Evolutionary conservation across 1,140 invertebrate species (phyloP).

Genomic region (Aleiodes sp.): DNA sequence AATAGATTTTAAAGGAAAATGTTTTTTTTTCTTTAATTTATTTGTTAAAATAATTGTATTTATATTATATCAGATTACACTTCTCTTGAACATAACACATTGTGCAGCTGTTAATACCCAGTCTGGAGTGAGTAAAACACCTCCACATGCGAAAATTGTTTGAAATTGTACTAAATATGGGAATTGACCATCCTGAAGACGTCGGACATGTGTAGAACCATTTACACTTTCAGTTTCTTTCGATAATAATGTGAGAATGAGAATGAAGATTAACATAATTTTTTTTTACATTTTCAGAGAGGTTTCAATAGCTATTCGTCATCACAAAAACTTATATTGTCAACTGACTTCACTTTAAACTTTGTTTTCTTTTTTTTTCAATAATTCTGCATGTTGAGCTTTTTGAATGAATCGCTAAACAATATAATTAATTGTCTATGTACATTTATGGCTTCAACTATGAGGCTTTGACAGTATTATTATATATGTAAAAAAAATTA

Average conservation of each 20-base stretch:
- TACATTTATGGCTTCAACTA: neutral
- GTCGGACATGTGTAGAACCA: slow-evolving; percentile 5
- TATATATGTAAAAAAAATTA: neutral
- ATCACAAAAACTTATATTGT: slow-evolving; percentile 4
- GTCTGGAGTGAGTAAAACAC: slow-evolving; percentile 43
- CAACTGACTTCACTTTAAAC: slow-evolving; percentile 3
- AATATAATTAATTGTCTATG: neutral
- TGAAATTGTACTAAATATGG: slow-evolving; percentile 48
- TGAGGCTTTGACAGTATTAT: too few species aligned
- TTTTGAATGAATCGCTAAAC: too few species aligned
- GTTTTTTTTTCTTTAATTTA: neutral
- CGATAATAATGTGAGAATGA: neutral
- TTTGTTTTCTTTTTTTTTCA: too few species aligned
- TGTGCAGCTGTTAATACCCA: slow-evolving; percentile 48
- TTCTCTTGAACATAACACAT: slow-evolving; percentile 44
- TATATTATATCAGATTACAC: slow-evolving; percentile 37
- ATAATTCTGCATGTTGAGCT: too few species aligned
- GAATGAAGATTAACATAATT: slow-evolving; percentile 11
- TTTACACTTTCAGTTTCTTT: neutral
- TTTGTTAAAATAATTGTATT: neutral
- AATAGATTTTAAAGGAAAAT: too few species aligned
- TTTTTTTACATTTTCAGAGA: neutral
- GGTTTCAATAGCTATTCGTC: neutral
- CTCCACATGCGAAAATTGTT: slow-evolving; percentile 45
- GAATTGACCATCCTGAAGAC: slow-evolving; percentile 37